A percentile compares a stretch with the other conserved stretches of the same genome.
These are phyloP conservation scores for Theodoxus fluviatilis DNA, from an alignment of 2,888 invertebrate genomes.

Conservation along the genomic window DNA sequence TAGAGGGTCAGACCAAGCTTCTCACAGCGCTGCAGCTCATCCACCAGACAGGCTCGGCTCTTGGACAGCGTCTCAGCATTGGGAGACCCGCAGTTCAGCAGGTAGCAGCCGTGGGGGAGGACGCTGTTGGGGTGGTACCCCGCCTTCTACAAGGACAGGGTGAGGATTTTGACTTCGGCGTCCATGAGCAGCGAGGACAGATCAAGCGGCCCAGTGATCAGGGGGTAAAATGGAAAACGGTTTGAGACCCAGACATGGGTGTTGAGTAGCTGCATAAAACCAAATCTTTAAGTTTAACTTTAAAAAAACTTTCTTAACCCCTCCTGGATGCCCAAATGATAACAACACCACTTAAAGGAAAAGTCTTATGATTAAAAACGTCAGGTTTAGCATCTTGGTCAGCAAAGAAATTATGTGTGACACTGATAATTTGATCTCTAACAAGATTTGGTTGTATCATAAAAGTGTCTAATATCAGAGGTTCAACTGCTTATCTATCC, in stretches of 20 bases:
- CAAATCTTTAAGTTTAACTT: too few relatives aligned
- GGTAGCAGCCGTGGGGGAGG: conserved; percentile 66
- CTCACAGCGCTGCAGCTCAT: conserved; percentile 67
- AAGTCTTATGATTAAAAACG: too few relatives aligned
- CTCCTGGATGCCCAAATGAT: too few relatives aligned
- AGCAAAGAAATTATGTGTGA: too few relatives aligned
- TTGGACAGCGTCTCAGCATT: conserved; percentile 62
- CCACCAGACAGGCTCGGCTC: conserved; percentile 63
- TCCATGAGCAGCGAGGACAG: background rate
- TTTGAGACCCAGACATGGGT: background rate
- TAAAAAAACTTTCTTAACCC: too few relatives aligned
- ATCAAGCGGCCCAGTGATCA: background rate
- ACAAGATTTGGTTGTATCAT: too few relatives aligned
- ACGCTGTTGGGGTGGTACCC: conserved; percentile 58
- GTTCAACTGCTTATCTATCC: too few relatives aligned
- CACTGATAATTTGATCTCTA: too few relatives aligned
- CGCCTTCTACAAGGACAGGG: conserved; percentile 44
- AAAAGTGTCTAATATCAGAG: too few relatives aligned
- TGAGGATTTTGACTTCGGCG: background rate
- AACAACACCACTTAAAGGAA: too few relatives aligned
- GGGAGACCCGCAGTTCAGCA: conserved; percentile 67
- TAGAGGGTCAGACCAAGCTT: conserved; percentile 65
- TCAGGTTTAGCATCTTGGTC: too few relatives aligned
- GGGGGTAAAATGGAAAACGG: background rate
- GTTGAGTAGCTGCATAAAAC: too few relatives aligned